Evolutionary conservation across 1,140 invertebrate genomes (phyloP), one percentile per base, ranked within the genome.

Genomic region (Stratiolaelaps scimitus): DNA sequence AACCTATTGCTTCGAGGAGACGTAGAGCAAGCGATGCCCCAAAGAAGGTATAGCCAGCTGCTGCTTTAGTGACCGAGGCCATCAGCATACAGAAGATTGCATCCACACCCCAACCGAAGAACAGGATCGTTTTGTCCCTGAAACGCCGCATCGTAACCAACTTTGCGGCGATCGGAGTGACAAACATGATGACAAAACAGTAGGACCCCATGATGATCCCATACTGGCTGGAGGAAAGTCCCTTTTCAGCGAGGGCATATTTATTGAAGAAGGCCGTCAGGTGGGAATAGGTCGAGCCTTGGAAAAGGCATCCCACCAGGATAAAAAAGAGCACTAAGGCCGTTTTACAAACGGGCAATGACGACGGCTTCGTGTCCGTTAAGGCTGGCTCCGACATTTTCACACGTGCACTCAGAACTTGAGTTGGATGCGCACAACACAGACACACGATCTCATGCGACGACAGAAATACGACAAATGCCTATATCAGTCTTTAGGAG

Each of bases 141-240:
- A 60, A 60, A 60, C 34, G 34, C 10, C 34, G 26, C 53, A 26
- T 17, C 17, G 26, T 60, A 34, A 60, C 53, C 15, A 60, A 2
- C 53, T 60, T 60, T 2, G 53, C 53, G n/a, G 53, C 26, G 53
- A 60, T 26, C 17, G 53, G 53, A 15, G 53, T 60, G 1, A 60
- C 53, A 34, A 60, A 60, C 4, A 60, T 34, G 10, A 60, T 26
- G 26, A 60, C 53, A 23, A 60, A 60, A 26, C 53, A 60, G 20
- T 60, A 60, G 2, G 53, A 60, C 26, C 53, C 53, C 53, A 60
- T 60, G 23, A 60, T 60, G 15, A 60, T 60, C 13, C 53, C 53
- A 10, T 60, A 26, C 53, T n/a, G 26, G 4, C 26, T 34, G 15
- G 53, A 60, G 17, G 53, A 60, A 15, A 60, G 17, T 17, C 23